Conservation (phyloP, 1,140 invertebrate genomes). For the Drosophila nikananu region DNA sequence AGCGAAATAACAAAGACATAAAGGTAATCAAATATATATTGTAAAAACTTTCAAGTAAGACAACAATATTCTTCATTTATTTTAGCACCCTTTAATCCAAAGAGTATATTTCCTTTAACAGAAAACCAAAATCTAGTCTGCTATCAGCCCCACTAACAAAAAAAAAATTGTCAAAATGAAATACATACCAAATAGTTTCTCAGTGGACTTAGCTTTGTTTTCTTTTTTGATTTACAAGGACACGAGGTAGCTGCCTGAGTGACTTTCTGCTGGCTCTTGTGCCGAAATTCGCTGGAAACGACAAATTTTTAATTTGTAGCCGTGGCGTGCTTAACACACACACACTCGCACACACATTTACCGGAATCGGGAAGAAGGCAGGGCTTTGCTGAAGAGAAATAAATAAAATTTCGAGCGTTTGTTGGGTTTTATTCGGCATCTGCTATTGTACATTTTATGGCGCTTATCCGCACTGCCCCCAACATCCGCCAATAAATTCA, state of each 20-base stretch:
- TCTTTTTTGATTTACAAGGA: slow-evolving; percentile 33
- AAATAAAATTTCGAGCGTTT: slow-evolving; percentile 72
- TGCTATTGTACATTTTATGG: slow-evolving; percentile 56
- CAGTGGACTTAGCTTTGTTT: slow-evolving; percentile 2
- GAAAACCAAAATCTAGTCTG: too few relatives aligned
- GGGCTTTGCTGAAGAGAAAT: slow-evolving; percentile 63
- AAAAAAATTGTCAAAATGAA: background rate
- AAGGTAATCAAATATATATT: background rate
- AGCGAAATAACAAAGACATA: background rate
- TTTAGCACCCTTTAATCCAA: background rate
- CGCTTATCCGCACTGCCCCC: slow-evolving; percentile 41
- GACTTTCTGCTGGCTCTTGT: slow-evolving; percentile 48
- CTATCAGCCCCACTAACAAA: too few relatives aligned
- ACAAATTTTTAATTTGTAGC: slow-evolving; percentile 81
- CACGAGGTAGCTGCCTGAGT: slow-evolving; percentile 32
- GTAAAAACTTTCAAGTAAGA: background rate
- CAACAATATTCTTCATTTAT: background rate
- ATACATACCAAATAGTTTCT: background rate
- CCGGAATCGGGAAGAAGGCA: background rate
- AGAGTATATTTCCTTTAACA: background rate
- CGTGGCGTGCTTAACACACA: slow-evolving; percentile 48
- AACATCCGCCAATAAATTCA: slow-evolving; percentile 66
- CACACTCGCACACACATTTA: slow-evolving; percentile 6
- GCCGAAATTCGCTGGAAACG: slow-evolving; percentile 68
- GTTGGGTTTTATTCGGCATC: slow-evolving; percentile 47